A percentile compares a stretch with the other conserved stretches of the same genome.
These are phyloP conservation scores for Gnatocerus cornutus DNA, from an alignment of 2,888 invertebrate species.

Conservation along the genomic window DNA sequence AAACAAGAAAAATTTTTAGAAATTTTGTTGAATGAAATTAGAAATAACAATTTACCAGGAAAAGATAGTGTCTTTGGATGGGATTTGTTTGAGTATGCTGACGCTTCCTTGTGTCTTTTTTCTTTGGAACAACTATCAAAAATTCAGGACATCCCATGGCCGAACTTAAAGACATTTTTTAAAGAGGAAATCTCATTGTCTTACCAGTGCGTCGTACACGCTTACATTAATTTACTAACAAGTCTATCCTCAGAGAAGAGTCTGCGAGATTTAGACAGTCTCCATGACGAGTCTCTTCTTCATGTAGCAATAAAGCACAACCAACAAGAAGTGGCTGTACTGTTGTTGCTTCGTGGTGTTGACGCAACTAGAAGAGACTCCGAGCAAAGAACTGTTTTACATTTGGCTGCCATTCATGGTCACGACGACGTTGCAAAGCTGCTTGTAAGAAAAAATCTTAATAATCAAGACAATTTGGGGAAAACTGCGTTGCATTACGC, in stretches of 20 bases:
- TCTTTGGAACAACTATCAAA: conserved; percentile 3
- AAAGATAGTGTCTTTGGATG: conserved; percentile 2
- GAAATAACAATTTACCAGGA: not conserved
- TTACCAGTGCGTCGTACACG: not conserved
- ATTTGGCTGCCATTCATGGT: not conserved
- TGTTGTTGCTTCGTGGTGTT: not conserved
- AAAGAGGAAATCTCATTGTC: not conserved
- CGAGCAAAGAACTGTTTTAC: not conserved
- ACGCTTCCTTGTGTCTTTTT: conserved; percentile 4
- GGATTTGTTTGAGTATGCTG: conserved; percentile 15
- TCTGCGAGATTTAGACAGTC: not conserved
- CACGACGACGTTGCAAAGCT: not conserved
- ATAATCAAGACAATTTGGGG: not conserved
- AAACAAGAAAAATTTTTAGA: not conserved
- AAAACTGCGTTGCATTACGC: conserved; percentile 8
- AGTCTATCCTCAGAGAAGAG: not conserved
- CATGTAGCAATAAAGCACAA: not conserved
- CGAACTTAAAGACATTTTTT: not conserved
- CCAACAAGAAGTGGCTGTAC: not conserved
- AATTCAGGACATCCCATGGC: not conserved
- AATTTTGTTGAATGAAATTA: not conserved
- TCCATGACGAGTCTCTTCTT: not conserved
- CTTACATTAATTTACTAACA: not conserved
- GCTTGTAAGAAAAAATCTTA: not conserved
- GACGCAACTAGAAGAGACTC: not conserved